Evolutionary conservation across 2,888 invertebrate genomes (phyloP), one percentile per base, ranked within the genome.

Genomic region (Lapara coniferarum): DNA sequence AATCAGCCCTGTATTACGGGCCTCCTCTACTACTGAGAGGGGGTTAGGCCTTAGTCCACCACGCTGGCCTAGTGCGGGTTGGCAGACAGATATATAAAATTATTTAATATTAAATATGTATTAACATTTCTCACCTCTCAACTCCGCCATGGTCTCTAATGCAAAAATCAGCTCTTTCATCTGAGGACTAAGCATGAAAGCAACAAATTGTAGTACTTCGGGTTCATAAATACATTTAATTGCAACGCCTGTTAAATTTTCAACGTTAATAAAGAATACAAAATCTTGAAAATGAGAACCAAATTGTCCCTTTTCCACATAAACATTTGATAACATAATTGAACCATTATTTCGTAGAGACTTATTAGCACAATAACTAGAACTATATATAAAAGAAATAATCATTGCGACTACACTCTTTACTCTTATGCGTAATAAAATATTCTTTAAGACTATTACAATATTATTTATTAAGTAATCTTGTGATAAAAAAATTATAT

Each of bases 141-240:
- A 85, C 72, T 85, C 85, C 6, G 75, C 74, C 55, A 84, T 76
- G 19, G 77, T 73, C 72, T 85, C 82, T 59, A 85, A 78, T 16
- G 85, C 81, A 73, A 72, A 73, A 44, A 85, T 56, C 1, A 82
- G 58, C 49, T 82, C 72, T 66, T 78, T 77, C 69, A 85, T 82
- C 55, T 83, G 72, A 0, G 79, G 73, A 67, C 85, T 81, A 0
- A 79, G 51, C 7, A 84, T 14, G 63, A 86, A 84, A 13, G 72
- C 72, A 0, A 82, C 16, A 68, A 86, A 85, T 16, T 75, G 78
- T 16, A 78, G 37, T 8, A 85, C 82, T 73, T 85, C 85, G 37
- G 80, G 77, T 71, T 86, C 85, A 12, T 74, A 71, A 19, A 85
- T 69, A 70, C 83, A 78, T 55, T 78, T 71, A n/a, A 83, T 70